Base-by-base conservation (phyloP, 2,113 vertebrate species). In the Pimephales promelas region DNA sequence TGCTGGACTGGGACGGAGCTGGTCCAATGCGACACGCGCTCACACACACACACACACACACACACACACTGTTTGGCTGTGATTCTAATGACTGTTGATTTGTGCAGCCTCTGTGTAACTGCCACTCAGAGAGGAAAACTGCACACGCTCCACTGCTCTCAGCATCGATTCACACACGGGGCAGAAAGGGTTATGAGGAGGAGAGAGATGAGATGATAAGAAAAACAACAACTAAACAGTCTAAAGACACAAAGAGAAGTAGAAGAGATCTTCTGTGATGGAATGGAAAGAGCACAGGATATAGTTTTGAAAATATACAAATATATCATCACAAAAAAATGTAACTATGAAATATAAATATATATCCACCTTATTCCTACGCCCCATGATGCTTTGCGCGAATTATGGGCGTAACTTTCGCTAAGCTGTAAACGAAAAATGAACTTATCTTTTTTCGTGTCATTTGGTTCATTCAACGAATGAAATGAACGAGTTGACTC, bases 71-170 rank as follows among this genome's bases (percentile, higher is more conserved):
- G 11, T 57, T 47, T 59, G 62, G 8, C 61, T 66, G 52, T 8
- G 83, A 79, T 36, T 31, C 14, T 71, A 79, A 84, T 77, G 72
- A 83, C 61, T 52, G 64, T 36, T 68, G 64, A 40, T 68, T 40
- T 74, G 72, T 26, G 57, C 73, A 68, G 82, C 28, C 36, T 40
- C 82, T 77, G 73, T 56, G 61, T 40, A 83, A 71, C 61, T 59
- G 62, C 62, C 83, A 66, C 62, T 78, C 68, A 43, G 49, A 47
- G 22, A 28, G 20, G 40, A 76, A 47, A 66, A 68, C 73, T 43
- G 45, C 10, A 49, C 70, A 83, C 61, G 28, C 74, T 68, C 64
- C 64, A 20, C 34, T 68, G 64, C 64, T 10, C 64, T 40, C 64
- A 70, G 31, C 66, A 70, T 70, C 66, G 10, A 28, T 56, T 28